Base-by-base conservation (phyloP, 92 coral and sea anemone species). In the Porites rus region DNA sequence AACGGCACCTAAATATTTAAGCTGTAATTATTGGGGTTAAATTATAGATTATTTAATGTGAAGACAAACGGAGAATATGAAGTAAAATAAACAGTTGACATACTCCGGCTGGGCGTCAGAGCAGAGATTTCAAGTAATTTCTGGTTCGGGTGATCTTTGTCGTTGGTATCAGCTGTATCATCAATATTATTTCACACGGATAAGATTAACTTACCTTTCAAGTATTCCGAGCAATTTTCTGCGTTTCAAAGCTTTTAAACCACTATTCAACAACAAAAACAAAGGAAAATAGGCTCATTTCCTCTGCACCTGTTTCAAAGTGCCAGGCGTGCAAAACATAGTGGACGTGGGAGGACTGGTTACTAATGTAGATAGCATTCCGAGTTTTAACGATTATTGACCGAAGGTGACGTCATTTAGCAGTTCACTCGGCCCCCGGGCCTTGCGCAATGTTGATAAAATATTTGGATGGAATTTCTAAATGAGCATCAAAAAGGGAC, bases 201-300 rank as follows among this genome's bases (percentile, higher is more conserved):
- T 38, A 14, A 10, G 20, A 10, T 16, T 24, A 11, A 56, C 75
- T 69, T 59, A 56, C 86, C 77, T 81, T 70, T 71, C 12, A 11
- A 56, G 28, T 69, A 70, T 81, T 71, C 10, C 70, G 25, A 58
- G 60, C 60, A 59, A 54, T 71, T 58, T 69, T 68, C 69, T 81
- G 77, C 38, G 19, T 22, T 28, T 3, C 3, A 38, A 59, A 54
- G 64, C 65, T 46, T 63, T 64, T n/a, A n/a, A 14, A 60, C 59
- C 58, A 69, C 69, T 70, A 70, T 70, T 81, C 51, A 81, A 69
- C 58, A 50, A 81, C 22, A 51, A 70, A 81, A 71, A 80, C 76
- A 54, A 81, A 69, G 58, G 53, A 63, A 81, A 56, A 21, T 69
- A 25, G 10, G 24, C n/a, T 17, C n/a, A 11, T 16, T 62, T 16